Percentiles rank a stretch among this genome's conserved stretches.
Evolutionary conservation across 2,888 invertebrate species (phyloP).

Genomic region (Caenorhabditis sp.): DNA sequence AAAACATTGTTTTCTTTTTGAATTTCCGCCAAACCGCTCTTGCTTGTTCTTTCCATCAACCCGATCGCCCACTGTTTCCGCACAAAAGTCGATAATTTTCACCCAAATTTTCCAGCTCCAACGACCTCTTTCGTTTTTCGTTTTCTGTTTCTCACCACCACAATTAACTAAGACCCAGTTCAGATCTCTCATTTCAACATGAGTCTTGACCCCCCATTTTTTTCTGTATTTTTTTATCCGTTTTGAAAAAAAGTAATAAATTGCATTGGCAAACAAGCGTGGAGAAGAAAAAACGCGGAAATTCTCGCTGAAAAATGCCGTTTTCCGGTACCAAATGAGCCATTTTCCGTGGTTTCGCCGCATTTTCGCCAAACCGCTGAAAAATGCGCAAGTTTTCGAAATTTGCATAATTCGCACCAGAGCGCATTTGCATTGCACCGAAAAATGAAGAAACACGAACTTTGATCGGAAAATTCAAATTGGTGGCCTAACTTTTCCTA

Average conservation of each 20-base stretch:
- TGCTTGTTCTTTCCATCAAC: conserved; percentile 5
- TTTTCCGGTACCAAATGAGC: conserved; percentile 29
- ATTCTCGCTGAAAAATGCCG: conserved; percentile 30
- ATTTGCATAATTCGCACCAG: neutral
- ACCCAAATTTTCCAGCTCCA: neutral
- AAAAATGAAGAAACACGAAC: neutral
- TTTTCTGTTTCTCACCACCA: neutral
- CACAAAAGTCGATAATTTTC: neutral
- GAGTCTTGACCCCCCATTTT: conserved; percentile 25
- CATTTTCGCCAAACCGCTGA: too few relatives aligned
- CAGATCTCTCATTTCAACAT: conserved; percentile 29
- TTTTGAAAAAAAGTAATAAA: neutral
- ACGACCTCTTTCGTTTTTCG: conserved; percentile 1
- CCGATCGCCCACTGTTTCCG: conserved; percentile 6
- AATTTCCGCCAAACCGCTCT: conserved; percentile 9
- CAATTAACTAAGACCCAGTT: neutral
- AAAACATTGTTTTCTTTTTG: conserved; percentile 31
- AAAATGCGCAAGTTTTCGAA: neutral
- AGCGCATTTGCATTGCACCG: conserved; percentile 8
- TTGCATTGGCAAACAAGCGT: too few relatives aligned
- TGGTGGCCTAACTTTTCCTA: conserved; percentile 1
- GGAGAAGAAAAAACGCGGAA: conserved; percentile 1
- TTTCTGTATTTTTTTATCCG: neutral
- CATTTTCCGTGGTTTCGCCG: too few relatives aligned
- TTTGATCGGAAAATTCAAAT: neutral